A percentile compares a stretch with the other conserved stretches of the same genome.
These are phyloP conservation scores for Eupithecia insigniata DNA, from an alignment of 2,888 invertebrate genomes.

Conservation along the genomic window DNA sequence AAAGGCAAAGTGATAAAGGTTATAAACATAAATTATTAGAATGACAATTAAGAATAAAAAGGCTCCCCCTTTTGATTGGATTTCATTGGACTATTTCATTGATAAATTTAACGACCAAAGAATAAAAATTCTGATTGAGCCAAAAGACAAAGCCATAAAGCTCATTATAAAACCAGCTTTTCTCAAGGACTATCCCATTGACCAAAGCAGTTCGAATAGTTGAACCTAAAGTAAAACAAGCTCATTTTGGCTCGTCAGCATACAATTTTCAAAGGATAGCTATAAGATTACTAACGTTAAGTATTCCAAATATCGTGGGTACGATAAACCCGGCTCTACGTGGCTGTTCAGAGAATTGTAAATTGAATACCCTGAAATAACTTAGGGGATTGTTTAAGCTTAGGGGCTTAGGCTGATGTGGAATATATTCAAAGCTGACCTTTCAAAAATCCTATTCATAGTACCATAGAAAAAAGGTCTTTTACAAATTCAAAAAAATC, in stretches of 20 bases:
- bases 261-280: background rate
- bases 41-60: background rate
- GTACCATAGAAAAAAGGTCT: background rate
- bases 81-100: background rate
- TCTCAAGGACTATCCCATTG: background rate
- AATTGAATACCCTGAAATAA: background rate
- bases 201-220: background rate
- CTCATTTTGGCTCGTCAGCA: background rate
- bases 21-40: background rate
- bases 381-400: background rate
- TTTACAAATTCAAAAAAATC: background rate
- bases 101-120: background rate
- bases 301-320: background rate
- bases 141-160: background rate
- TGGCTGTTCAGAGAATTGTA: background rate
- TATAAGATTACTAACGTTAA: background rate
- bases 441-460: background rate
- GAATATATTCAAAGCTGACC: background rate
- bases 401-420: background rate
- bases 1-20: background rate
- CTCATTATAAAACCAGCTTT: background rate
- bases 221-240: background rate
- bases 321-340: background rate
- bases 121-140: background rate
- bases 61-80: background rate